A percentile compares a stretch with the other conserved stretches of the same genome.
Conservation (phyloP, 2,113 vertebrate species). For the Microcebus lehilahytsara region DNA sequence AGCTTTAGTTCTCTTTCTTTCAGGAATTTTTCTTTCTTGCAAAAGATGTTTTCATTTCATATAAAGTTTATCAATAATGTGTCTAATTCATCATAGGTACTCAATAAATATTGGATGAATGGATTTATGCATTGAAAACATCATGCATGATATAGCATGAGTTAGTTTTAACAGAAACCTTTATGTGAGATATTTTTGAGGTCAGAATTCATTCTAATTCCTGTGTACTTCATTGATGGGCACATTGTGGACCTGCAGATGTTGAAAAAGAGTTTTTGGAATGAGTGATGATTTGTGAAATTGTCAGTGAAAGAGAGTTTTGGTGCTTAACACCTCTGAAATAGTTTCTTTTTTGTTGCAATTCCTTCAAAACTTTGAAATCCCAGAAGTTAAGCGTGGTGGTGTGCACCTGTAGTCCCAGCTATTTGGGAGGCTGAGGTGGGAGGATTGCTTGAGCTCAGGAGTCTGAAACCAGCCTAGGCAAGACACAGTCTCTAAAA, state of each 20-base stretch:
- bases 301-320: neutral
- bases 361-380: neutral
- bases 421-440: no score
- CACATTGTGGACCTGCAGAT: neutral
- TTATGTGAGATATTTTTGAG: constrained; percentile 39
- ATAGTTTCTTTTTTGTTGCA: neutral
- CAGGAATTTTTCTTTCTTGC: neutral
- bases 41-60: neutral
- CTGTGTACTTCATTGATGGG: neutral
- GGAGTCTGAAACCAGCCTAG: no score
- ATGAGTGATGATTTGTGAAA: neutral
- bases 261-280: neutral
- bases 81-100: neutral
- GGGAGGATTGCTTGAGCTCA: no score
- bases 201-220: constrained; percentile 22
- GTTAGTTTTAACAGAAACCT: neutral
- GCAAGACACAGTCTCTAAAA: no score
- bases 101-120: neutral
- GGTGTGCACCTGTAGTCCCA: no score
- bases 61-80: neutral
- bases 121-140: neutral
- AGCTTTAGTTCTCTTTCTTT: neutral
- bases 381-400: neutral
- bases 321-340: neutral
- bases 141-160: neutral